Evolutionary conservation across 37 sponge, comb jelly and placozoan species (phyloP).

Genomic region (Bolinopsis microptera): DNA sequence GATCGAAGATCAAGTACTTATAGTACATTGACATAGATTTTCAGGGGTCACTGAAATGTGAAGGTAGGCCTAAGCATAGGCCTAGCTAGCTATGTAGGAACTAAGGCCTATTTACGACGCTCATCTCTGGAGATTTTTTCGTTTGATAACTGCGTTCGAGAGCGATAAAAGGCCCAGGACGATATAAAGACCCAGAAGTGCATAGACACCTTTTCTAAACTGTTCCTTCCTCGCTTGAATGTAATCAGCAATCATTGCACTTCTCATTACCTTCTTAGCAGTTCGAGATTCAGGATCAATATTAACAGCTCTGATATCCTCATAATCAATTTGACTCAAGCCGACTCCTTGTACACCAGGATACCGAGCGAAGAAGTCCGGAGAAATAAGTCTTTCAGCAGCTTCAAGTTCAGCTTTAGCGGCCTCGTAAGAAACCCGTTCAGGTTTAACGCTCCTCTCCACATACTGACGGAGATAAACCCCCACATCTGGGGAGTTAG

Average conservation of each 20-base stretch:
- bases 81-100: no score
- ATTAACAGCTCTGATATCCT: not conserved
- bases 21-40: no score
- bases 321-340: not conserved
- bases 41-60: no score
- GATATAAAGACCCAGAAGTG: not conserved
- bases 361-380: slow-evolving; percentile 46
- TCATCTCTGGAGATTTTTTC: not conserved
- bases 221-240: slow-evolving; percentile 24
- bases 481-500: slow-evolving; percentile 35
- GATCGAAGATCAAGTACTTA: no score
- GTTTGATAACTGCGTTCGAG: not conserved
- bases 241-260: not conserved
- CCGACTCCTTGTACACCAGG: not conserved
- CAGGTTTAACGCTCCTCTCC: not conserved
- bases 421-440: slow-evolving; percentile 18
- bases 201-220: not conserved
- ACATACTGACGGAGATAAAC: slow-evolving; percentile 36
- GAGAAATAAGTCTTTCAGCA: not conserved
- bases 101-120: no score
- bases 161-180: not conserved
- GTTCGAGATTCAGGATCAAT: not conserved
- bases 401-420: slow-evolving; percentile 55
- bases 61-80: no score
- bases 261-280: not conserved